phyloP scores from a whole-genome alignment of 2,888 invertebrate genomes.

The Leptinotarsa peninsularis region DNA sequence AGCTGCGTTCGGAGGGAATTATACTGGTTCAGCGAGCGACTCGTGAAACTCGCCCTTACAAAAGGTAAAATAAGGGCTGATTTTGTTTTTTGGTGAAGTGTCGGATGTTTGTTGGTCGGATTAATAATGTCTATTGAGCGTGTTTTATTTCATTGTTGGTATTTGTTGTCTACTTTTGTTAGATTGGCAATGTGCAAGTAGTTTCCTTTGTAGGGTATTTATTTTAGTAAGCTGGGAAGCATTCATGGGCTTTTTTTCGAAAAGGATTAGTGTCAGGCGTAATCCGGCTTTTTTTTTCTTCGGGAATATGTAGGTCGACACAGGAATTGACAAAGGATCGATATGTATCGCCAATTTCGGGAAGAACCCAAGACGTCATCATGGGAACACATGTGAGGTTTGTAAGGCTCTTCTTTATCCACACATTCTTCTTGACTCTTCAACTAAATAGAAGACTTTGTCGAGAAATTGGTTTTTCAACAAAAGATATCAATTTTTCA shows the following conservation, averaged over 20 bases:
- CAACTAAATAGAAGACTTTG: background rate
- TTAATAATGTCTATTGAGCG: conserved; percentile 68
- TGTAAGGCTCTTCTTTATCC: background rate
- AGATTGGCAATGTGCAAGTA: conserved; percentile 66
- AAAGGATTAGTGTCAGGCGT: conserved; percentile 61
- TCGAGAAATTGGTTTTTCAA: background rate
- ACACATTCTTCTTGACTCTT: conserved; percentile 5
- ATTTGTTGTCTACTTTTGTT: conserved; percentile 67
- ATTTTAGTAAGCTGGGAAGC: conserved; percentile 65
- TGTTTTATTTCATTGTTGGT: conserved; percentile 67
- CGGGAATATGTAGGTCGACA: conserved; percentile 40
- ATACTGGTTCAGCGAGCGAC: conserved; percentile 58
- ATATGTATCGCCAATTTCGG: conserved; percentile 27
- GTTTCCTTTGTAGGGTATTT: conserved; percentile 65
- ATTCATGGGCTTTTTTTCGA: conserved; percentile 65
- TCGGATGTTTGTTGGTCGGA: conserved; percentile 65
- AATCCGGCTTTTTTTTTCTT: conserved; percentile 58
- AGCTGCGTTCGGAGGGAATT: conserved; percentile 62
- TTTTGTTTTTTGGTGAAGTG: conserved; percentile 55
- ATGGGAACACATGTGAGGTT: conserved; percentile 18
- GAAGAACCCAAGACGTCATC: conserved; percentile 2
- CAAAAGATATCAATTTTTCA: background rate
- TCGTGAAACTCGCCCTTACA: conserved; percentile 42
- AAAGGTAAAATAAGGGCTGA: conserved; percentile 37
- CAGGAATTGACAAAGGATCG: conserved; percentile 29